phyloP scores from a whole-genome alignment of 2,888 invertebrate species.

The Alcis repandata region DNA sequence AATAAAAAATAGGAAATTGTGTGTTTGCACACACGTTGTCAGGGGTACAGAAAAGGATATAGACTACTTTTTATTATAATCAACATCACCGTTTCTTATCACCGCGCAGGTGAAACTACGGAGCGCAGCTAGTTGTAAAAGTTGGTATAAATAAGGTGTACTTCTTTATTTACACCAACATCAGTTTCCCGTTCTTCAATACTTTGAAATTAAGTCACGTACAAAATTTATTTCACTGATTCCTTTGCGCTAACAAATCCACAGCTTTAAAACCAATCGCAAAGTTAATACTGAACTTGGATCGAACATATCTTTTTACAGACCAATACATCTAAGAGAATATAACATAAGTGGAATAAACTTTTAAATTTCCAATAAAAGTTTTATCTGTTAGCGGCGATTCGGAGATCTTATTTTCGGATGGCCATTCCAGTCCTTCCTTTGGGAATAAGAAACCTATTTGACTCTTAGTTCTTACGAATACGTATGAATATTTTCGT shows the following conservation, averaged over 20 bases:
- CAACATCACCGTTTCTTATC: no score
- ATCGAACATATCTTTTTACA: background rate
- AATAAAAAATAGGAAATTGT: no score
- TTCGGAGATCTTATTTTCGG: constrained; percentile 34
- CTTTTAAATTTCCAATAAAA: constrained; percentile 25
- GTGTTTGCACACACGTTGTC: no score
- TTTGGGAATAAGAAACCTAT: constrained; percentile 36
- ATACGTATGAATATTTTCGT: background rate
- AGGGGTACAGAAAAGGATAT: no score
- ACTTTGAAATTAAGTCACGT: constrained; percentile 17
- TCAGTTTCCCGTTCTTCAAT: no score
- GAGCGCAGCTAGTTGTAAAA: no score
- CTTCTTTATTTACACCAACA: no score
- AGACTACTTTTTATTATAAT: no score
- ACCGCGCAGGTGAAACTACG: no score
- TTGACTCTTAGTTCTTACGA: constrained; percentile 5
- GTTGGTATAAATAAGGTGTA: no score
- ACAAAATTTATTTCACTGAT: constrained; percentile 11
- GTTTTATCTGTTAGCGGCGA: constrained; percentile 24
- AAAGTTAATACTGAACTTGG: constrained; percentile 1
- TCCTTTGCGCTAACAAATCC: no score
- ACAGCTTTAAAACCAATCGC: constrained; percentile 1
- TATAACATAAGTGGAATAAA: constrained; percentile 4
- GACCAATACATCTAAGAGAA: background rate
- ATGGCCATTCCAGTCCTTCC: constrained; percentile 39